A percentile compares a stretch with the other conserved stretches of the same genome.
Evolutionary conservation across 1,140 invertebrate species (phyloP).

Genomic region (Trinorchestia longiramus): DNA sequence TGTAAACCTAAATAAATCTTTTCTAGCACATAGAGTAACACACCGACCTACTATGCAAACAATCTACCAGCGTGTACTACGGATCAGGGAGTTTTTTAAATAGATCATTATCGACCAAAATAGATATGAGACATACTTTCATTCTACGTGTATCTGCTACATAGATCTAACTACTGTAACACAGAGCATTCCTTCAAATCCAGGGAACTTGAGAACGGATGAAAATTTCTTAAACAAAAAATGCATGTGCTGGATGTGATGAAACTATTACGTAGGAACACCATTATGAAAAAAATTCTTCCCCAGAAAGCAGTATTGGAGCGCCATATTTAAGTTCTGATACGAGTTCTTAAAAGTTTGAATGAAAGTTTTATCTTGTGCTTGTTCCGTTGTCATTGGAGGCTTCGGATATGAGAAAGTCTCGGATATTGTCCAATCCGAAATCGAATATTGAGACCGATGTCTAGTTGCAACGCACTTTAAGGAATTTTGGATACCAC

Average conservation of each 20-base stretch:
- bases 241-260: neutral
- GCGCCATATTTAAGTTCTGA: no score
- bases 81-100: neutral
- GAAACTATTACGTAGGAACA: no score
- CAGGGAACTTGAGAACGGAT: neutral
- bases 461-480: neutral
- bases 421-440: neutral
- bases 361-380: neutral
- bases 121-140: conserved; percentile 28
- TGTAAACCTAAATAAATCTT: neutral
- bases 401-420: neutral
- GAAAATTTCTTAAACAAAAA: neutral
- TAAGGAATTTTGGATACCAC: neutral
- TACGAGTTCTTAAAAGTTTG: no score
- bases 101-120: conserved; percentile 42
- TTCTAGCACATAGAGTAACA: conserved; percentile 35
- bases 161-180: neutral
- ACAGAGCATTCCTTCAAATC: neutral
- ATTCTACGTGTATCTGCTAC: neutral
- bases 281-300: no score
- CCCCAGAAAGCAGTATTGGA: no score
- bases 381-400: neutral
- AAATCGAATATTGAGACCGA: neutral
- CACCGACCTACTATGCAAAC: conserved; percentile 42
- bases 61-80: conserved; percentile 3